Conservation (phyloP, 2,113 vertebrate genomes). For the Oncorhynchus clarkii region DNA sequence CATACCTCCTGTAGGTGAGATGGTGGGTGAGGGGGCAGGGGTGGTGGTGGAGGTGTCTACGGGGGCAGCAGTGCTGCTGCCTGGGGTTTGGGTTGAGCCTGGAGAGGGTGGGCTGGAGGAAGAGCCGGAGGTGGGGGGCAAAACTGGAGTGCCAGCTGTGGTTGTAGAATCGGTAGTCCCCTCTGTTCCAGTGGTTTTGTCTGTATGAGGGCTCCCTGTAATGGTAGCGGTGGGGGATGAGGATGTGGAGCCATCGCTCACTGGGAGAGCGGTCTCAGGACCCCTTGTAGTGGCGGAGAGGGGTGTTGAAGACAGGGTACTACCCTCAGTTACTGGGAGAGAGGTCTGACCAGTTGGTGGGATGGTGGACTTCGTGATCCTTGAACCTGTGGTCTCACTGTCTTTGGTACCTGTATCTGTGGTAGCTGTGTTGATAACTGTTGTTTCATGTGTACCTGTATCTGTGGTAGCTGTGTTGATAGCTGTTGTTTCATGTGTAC, state of each 20-base stretch:
- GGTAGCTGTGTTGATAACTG: too few relatives aligned
- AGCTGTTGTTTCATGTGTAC: too few relatives aligned
- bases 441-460: too few relatives aligned
- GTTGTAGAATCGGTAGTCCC: background rate
- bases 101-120: background rate
- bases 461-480: too few relatives aligned
- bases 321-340: background rate
- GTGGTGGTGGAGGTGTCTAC: background rate
- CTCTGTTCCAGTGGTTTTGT: conserved; percentile 6
- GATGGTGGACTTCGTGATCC: too few relatives aligned
- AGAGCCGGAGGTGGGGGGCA: conserved; percentile 32
- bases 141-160: conserved; percentile 31
- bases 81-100: background rate
- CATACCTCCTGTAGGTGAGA: background rate
- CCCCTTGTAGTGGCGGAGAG: too few relatives aligned
- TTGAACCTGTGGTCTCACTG: background rate
- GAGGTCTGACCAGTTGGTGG: background rate
- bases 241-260: background rate
- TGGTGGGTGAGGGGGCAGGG: background rate
- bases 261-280: too few relatives aligned
- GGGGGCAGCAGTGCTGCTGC: background rate
- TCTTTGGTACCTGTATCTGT: background rate
- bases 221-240: background rate
- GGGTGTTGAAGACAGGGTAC: too few relatives aligned
- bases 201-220: conserved; percentile 19